Percentiles rank a stretch among this genome's conserved stretches.
These are phyloP conservation scores for Cremastobaeus sp. DNA, from an alignment of 2,888 invertebrate genomes.

Conservation along the genomic window DNA sequence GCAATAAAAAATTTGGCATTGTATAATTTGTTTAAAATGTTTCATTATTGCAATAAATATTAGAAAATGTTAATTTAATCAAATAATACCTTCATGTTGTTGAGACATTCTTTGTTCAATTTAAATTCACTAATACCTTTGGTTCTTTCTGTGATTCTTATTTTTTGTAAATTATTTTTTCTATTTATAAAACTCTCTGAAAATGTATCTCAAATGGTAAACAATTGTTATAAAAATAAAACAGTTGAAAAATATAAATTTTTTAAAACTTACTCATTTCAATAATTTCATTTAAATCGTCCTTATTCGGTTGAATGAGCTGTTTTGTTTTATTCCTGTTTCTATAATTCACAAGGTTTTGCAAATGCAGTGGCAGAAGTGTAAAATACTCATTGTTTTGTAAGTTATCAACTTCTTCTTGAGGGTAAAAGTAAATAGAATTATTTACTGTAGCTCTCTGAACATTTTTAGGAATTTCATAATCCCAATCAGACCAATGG, in stretches of 20 bases:
- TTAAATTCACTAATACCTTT: slow-evolving; percentile 64
- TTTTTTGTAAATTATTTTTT: slow-evolving; percentile 55
- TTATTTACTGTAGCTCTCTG: slow-evolving; percentile 16
- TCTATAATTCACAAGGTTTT: slow-evolving; percentile 58
- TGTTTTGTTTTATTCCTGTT: slow-evolving; percentile 47
- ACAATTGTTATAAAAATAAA: neutral
- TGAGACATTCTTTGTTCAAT: slow-evolving; percentile 63
- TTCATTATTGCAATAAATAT: no score
- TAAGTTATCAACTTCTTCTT: slow-evolving; percentile 16
- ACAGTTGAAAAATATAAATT: neutral
- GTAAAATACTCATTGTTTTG: slow-evolving; percentile 57
- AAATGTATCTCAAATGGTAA: no score
- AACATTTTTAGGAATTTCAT: slow-evolving; percentile 1
- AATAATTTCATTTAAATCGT: slow-evolving; percentile 1
- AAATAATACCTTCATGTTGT: slow-evolving; percentile 67
- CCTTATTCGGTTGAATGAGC: slow-evolving; percentile 1
- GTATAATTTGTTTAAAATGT: no score
- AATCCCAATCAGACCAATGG: slow-evolving; percentile 29
- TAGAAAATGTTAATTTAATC: no score
- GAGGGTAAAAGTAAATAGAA: slow-evolving; percentile 18
- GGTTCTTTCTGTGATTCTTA: slow-evolving; percentile 63
- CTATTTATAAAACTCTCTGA: slow-evolving; percentile 16
- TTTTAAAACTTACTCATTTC: slow-evolving; percentile 15
- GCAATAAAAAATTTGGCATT: slow-evolving; percentile 18
- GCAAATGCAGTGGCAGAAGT: slow-evolving; percentile 65